phyloP scores from a whole-genome alignment of 2,888 invertebrate species.

The Scrobipalpa costella region DNA sequence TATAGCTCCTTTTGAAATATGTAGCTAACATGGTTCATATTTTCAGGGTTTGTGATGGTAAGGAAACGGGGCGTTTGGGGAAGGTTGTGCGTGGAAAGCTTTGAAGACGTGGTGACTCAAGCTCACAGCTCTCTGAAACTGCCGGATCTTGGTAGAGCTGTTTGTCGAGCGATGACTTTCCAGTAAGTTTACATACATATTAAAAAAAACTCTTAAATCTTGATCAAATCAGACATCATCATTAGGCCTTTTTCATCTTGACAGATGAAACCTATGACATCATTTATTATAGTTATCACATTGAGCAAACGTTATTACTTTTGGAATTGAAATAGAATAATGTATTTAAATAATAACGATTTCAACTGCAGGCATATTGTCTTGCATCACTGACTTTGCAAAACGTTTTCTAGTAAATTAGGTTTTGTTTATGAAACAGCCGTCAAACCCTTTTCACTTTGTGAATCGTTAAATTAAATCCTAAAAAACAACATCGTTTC shows the following conservation, averaged over 20 bases:
- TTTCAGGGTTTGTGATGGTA: constrained; percentile 85
- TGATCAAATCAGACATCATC: background rate
- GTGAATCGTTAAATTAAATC: background rate
- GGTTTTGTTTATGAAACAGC: background rate
- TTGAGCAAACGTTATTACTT: too few relatives aligned
- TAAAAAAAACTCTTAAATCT: background rate
- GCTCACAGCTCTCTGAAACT: constrained; percentile 83
- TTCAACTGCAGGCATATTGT: too few relatives aligned
- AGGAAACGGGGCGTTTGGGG: constrained; percentile 89
- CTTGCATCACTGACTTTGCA: too few relatives aligned
- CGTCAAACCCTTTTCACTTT: background rate
- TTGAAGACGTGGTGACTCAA: constrained; percentile 80
- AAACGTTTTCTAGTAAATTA: too few relatives aligned
- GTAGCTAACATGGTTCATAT: background rate
- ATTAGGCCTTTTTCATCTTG: too few relatives aligned
- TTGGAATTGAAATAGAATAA: too few relatives aligned
- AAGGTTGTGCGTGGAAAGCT: constrained; percentile 86
- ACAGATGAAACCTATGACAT: too few relatives aligned
- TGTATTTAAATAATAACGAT: too few relatives aligned
- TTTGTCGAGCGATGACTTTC: constrained; percentile 89
- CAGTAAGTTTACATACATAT: constrained; percentile 75
- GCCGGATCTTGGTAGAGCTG: constrained; percentile 86
- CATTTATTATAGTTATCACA: too few relatives aligned
- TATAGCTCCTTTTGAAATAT: too few relatives aligned
- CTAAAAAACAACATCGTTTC: background rate